Conservation (phyloP, 2,888 invertebrate genomes). For the Sepiola atlantica region DNA sequence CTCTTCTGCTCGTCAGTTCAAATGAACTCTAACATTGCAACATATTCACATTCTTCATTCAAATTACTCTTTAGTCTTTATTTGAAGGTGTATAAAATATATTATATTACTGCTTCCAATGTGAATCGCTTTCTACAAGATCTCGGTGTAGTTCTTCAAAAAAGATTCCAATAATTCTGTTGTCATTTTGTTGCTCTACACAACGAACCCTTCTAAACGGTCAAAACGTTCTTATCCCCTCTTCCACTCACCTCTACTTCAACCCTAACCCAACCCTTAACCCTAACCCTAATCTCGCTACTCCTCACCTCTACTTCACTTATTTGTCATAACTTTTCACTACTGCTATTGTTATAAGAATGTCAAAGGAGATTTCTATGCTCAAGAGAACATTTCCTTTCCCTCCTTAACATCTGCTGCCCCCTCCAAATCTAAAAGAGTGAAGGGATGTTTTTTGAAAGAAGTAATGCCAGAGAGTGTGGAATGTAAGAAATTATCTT, state of each 20-base stretch:
- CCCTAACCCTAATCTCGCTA: too few relatives aligned
- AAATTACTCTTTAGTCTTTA: too few relatives aligned
- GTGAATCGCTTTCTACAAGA: background rate
- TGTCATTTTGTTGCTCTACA: too few relatives aligned
- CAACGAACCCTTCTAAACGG: too few relatives aligned
- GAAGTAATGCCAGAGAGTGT: background rate
- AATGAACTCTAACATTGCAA: too few relatives aligned
- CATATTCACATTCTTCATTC: too few relatives aligned
- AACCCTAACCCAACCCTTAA: background rate
- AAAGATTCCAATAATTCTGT: too few relatives aligned
- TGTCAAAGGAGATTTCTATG: background rate
- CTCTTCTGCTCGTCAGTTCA: too few relatives aligned
- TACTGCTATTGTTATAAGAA: background rate
- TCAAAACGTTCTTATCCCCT: background rate
- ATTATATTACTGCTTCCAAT: background rate
- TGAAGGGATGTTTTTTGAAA: background rate
- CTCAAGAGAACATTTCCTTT: background rate
- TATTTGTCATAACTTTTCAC: background rate
- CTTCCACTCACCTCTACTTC: background rate
- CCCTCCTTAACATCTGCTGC: background rate
- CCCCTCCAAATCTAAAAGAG: background rate
- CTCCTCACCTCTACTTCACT: background rate
- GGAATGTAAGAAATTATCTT: constrained; percentile 1
- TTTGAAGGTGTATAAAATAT: too few relatives aligned
- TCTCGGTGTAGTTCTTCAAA: background rate